Evolutionary conservation across 2,888 invertebrate genomes (phyloP).

Genomic region (Pandemis heparana): DNA sequence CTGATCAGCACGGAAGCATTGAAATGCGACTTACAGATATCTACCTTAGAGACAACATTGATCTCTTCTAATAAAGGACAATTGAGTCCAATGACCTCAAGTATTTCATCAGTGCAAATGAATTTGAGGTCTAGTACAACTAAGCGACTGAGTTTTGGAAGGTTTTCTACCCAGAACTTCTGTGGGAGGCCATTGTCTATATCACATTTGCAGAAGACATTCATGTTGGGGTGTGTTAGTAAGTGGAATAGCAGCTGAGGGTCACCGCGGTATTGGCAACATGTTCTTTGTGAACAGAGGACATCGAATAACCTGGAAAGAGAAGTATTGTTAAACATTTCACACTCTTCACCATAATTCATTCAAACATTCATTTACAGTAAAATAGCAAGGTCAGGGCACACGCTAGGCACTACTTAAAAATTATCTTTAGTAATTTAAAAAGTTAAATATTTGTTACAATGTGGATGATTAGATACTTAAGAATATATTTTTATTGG

Average conservation of each 20-base stretch:
- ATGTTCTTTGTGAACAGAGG: conserved; percentile 80
- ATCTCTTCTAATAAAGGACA: conserved; percentile 77
- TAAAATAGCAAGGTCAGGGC: not conserved
- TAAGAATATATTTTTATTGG: too few species aligned
- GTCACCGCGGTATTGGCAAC: conserved; percentile 74
- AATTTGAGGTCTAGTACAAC: conserved; percentile 79
- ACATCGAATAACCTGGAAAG: conserved; percentile 82
- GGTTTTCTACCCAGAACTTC: conserved; percentile 72
- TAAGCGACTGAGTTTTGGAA: conserved; percentile 70
- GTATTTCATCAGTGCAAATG: conserved; percentile 82
- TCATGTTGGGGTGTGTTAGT: conserved; percentile 77
- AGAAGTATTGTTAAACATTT: conserved; percentile 27
- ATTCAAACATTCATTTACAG: too few species aligned
- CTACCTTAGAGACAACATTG: conserved; percentile 80
- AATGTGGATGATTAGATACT: too few species aligned
- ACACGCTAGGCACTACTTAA: not conserved
- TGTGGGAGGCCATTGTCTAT: conserved; percentile 77
- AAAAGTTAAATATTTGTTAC: not conserved
- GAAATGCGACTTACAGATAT: conserved; percentile 77
- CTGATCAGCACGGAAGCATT: conserved; percentile 80
- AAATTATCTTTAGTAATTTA: not conserved
- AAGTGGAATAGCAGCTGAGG: conserved; percentile 77
- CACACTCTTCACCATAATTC: not conserved
- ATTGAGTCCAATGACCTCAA: conserved; percentile 70
- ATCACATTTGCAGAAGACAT: conserved; percentile 78